phyloP scores from a whole-genome alignment of 2,888 invertebrate genomes.

The Plagiodera versicolora region DNA sequence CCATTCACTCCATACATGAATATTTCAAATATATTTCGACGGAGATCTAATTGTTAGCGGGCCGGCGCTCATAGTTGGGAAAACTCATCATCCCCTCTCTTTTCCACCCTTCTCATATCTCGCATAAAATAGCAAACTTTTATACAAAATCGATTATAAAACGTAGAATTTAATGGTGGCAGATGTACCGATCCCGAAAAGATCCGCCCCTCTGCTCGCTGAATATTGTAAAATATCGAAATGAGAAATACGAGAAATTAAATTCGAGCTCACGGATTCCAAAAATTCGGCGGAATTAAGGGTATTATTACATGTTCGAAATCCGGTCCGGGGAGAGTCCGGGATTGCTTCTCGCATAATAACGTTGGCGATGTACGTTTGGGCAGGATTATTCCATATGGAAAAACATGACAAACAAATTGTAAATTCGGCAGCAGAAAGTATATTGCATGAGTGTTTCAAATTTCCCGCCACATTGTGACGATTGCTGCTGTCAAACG shows the following conservation, averaged over 20 bases:
- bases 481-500: too few relatives aligned
- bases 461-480: too few relatives aligned
- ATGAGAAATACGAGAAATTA: constrained; percentile 19
- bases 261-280: constrained; percentile 3
- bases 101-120: constrained; percentile 34
- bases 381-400: too few relatives aligned
- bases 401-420: background rate
- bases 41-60: constrained; percentile 33
- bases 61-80: constrained; percentile 28
- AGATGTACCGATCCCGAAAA: constrained; percentile 29
- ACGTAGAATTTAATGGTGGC: constrained; percentile 41
- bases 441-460: too few relatives aligned
- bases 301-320: constrained; percentile 3
- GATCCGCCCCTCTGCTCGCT: constrained; percentile 17
- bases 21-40: constrained; percentile 24
- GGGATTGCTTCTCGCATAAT: background rate
- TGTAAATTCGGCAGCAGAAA: too few relatives aligned
- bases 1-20: constrained; percentile 23
- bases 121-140: constrained; percentile 41
- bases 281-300: constrained; percentile 4
- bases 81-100: constrained; percentile 31
- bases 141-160: constrained; percentile 44
- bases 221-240: constrained; percentile 27
- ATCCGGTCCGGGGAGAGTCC: background rate
- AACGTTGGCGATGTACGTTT: background rate